phyloP scores from a whole-genome alignment of 1,140 invertebrate genomes.

The Venturia canescens region DNA sequence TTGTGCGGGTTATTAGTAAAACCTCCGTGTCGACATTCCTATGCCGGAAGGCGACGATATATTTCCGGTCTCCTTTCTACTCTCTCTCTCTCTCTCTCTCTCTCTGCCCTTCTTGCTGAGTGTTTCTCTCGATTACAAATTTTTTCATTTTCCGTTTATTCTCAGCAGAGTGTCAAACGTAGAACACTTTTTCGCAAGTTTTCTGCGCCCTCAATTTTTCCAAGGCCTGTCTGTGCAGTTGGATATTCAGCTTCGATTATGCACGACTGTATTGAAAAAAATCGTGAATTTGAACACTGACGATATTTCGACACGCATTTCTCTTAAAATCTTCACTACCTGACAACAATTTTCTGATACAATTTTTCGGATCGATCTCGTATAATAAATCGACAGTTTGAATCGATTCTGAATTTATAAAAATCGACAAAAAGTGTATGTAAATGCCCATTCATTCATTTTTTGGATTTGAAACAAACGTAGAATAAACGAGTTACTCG shows the following conservation, averaged over 20 bases:
- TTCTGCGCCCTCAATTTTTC: no score
- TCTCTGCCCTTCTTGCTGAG: conserved; percentile 37
- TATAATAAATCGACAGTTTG: no score
- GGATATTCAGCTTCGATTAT: no score
- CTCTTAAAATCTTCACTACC: background rate
- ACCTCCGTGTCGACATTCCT: conserved; percentile 50
- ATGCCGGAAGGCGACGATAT: conserved; percentile 59
- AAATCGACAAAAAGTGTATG: no score
- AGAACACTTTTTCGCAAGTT: no score
- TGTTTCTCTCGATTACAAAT: conserved; percentile 58
- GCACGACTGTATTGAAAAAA: no score
- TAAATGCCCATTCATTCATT: no score
- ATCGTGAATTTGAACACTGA: background rate
- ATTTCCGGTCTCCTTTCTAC: conserved; percentile 46
- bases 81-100: background rate
- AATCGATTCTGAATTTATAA: no score
- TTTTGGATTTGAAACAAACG: no score
- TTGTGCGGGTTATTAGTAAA: conserved; percentile 59
- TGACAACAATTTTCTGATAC: background rate
- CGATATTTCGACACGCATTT: background rate
- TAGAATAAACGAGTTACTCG: no score
- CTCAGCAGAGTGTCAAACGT: background rate
- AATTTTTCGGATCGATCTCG: conserved; percentile 11
- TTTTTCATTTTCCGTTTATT: conserved; percentile 49
- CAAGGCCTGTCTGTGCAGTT: no score